A percentile compares a stretch with the other conserved stretches of the same genome.
These are phyloP conservation scores for Theodoxus fluviatilis DNA, from an alignment of 2,888 invertebrate genomes.

Conservation along the genomic window DNA sequence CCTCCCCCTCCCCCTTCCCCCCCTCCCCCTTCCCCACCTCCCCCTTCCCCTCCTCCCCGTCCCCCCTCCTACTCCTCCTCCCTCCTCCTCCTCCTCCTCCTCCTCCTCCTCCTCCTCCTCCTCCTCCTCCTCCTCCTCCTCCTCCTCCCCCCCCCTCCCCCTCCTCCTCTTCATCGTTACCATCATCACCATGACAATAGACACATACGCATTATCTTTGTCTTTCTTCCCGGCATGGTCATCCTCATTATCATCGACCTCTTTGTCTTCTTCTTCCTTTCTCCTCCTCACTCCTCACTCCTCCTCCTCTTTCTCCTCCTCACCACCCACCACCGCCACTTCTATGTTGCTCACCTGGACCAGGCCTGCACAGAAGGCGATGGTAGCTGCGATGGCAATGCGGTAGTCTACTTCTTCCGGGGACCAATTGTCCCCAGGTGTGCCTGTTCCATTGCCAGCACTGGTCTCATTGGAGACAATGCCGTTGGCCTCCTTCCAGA, in stretches of 20 bases:
- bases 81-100: no score
- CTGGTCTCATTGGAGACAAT: slow-evolving; percentile 11
- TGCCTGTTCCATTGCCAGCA: no score
- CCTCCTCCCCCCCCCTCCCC: background rate
- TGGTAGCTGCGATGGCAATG: slow-evolving; percentile 46
- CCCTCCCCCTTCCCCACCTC: no score
- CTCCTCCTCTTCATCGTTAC: no score
- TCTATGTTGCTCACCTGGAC: slow-evolving; percentile 35
- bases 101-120: no score
- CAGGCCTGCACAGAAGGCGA: slow-evolving; percentile 47
- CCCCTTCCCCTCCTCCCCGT: no score
- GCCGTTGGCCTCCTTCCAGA: slow-evolving; percentile 27
- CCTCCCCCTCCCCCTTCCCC: no score
- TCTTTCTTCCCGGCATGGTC: no score
- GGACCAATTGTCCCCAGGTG: background rate
- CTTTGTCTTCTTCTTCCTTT: background rate
- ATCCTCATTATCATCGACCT: no score
- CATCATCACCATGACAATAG: no score
- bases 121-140: background rate
- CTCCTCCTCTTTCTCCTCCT: background rate
- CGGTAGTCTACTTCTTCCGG: slow-evolving; percentile 63
- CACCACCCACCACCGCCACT: background rate
- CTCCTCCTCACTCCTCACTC: background rate
- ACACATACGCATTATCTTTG: no score
- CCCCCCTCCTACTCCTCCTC: background rate